A percentile compares a stretch with the other conserved stretches of the same genome.
These are phyloP conservation scores for Leptoclinus maculatus DNA, from an alignment of 2,797 vertebrate species.

Conservation along the genomic window DNA sequence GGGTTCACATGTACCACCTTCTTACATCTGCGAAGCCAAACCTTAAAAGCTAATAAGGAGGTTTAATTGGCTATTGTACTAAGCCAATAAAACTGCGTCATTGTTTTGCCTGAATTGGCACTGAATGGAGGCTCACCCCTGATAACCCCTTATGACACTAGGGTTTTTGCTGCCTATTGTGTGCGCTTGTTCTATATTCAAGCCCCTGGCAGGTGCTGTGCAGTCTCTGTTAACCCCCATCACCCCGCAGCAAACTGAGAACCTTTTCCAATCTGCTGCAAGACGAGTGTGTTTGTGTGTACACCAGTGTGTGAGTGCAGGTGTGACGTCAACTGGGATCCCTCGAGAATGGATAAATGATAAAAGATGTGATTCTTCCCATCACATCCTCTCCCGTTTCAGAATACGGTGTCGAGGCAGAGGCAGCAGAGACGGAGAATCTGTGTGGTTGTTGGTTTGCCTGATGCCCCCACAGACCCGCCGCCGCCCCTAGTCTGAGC, in stretches of 20 bases:
- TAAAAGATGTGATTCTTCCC: constrained; percentile 42
- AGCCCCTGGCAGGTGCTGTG: constrained; percentile 32
- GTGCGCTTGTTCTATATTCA: constrained; percentile 39
- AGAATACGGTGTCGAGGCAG: constrained; percentile 2
- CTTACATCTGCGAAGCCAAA: not conserved
- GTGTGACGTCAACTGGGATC: constrained; percentile 59
- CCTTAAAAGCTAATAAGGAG: not conserved
- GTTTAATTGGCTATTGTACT: constrained; percentile 3
- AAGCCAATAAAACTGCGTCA: not conserved
- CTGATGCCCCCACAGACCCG: constrained; percentile 20
- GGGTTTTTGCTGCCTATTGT: constrained; percentile 15
- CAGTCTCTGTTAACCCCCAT: constrained; percentile 5
- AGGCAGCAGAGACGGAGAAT: constrained; percentile 19
- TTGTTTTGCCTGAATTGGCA: not conserved
- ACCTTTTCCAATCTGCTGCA: constrained; percentile 39
- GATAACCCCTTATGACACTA: not conserved
- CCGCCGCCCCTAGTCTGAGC: constrained; percentile 4
- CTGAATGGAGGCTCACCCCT: not conserved
- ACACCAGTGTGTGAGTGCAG: constrained; percentile 2
- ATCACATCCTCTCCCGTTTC: constrained; percentile 18
- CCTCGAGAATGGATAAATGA: constrained; percentile 50
- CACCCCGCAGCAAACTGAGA: constrained; percentile 26
- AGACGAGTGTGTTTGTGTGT: not conserved
- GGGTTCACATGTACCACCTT: not conserved
- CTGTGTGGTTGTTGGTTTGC: constrained; percentile 18